Conservation (phyloP, 2,888 invertebrate genomes). For the Lasioglossum morio region DNA sequence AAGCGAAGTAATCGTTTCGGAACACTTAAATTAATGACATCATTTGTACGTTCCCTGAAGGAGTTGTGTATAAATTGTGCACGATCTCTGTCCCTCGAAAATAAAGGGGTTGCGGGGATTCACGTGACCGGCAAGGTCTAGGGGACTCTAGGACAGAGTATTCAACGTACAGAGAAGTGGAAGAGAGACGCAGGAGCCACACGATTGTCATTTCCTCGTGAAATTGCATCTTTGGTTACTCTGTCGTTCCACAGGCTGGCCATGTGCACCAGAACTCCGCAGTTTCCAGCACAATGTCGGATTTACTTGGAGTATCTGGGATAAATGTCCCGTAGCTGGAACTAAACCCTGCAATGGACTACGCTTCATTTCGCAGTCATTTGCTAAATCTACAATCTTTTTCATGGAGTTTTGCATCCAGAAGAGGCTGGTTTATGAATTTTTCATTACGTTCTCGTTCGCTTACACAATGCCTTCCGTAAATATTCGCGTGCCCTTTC, state of each 20-base stretch:
- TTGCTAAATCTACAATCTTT: slow-evolving; percentile 44
- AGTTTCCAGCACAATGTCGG: slow-evolving; percentile 54
- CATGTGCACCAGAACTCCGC: slow-evolving; percentile 21
- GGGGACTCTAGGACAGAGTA: background rate
- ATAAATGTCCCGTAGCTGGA: slow-evolving; percentile 53
- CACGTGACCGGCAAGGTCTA: slow-evolving; percentile 19
- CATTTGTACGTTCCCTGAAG: slow-evolving; percentile 71
- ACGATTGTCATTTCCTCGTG: slow-evolving; percentile 64
- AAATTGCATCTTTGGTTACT: slow-evolving; percentile 66
- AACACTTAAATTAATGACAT: slow-evolving; percentile 76
- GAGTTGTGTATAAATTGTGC: slow-evolving; percentile 58
- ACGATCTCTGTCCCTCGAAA: slow-evolving; percentile 51
- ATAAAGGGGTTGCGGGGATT: slow-evolving; percentile 30
- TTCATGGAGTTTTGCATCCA: slow-evolving; percentile 2
- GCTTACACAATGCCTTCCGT: background rate
- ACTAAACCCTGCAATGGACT: slow-evolving; percentile 46
- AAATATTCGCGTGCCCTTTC: background rate
- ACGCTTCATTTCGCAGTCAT: slow-evolving; percentile 51
- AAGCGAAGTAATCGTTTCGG: slow-evolving; percentile 63
- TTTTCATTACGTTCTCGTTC: background rate
- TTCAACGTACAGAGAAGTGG: background rate
- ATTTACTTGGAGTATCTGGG: slow-evolving; percentile 50
- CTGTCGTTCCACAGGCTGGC: slow-evolving; percentile 25
- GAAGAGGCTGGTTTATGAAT: slow-evolving; percentile 39
- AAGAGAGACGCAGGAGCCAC: slow-evolving; percentile 16